These are phyloP conservation scores for Ladona fulva DNA, from an alignment of 1,140 invertebrate species.

Conservation along the genomic window DNA sequence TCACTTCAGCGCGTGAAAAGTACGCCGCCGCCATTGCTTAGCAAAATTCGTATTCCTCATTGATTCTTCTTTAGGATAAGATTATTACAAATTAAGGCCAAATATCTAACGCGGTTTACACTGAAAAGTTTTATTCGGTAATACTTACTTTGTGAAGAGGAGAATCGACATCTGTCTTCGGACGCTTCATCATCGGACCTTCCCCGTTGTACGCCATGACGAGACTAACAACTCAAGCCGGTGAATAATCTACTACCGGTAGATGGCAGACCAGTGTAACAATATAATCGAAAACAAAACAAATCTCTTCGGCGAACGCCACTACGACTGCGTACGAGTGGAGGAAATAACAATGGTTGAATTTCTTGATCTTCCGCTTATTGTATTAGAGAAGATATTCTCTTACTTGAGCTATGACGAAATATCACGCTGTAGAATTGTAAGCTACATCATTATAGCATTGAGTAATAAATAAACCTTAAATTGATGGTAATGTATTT, in stretches of 20 bases:
- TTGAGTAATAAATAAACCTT: not conserved
- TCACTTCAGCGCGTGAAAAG: conserved; percentile 3
- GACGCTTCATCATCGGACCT: conserved; percentile 43
- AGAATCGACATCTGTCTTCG: conserved; percentile 40
- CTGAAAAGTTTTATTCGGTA: not conserved
- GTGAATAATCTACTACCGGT: not conserved
- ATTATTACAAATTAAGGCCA: too few species aligned
- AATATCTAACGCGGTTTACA: too few species aligned
- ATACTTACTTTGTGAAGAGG: conserved; percentile 41
- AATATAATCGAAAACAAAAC: not conserved
- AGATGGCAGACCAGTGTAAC: not conserved
- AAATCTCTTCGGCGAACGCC: not conserved
- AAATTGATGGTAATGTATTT: conserved; percentile 16
- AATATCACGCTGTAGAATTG: conserved; percentile 66
- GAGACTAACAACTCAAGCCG: conserved; percentile 21
- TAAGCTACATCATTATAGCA: conserved; percentile 32
- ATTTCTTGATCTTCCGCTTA: conserved; percentile 54
- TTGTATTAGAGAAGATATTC: conserved; percentile 68
- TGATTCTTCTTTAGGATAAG: too few species aligned
- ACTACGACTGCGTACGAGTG: conserved; percentile 15
- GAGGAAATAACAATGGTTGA: conserved; percentile 24
- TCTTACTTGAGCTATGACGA: conserved; percentile 70
- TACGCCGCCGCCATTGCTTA: not conserved
- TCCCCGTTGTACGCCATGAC: conserved; percentile 46
- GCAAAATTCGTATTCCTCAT: not conserved